A percentile compares a stretch with the other conserved stretches of the same genome.
phyloP scores from a whole-genome alignment of 2,888 invertebrate species.

The Seladonia tumulorum region DNA sequence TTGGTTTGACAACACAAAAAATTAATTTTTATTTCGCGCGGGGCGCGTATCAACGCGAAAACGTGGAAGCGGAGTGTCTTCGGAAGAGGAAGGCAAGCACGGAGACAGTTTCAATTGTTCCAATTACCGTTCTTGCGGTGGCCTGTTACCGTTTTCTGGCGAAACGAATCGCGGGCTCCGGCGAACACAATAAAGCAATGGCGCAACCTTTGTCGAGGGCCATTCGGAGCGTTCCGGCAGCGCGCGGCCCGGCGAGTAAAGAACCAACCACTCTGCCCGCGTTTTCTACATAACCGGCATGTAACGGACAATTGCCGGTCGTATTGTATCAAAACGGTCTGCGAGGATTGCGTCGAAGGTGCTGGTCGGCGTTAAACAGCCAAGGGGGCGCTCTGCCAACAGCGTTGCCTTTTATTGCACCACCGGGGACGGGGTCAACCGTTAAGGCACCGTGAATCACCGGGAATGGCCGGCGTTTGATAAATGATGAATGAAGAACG shows the following conservation, averaged over 20 bases:
- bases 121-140: constrained; percentile 2
- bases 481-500: constrained; percentile 19
- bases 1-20: background rate
- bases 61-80: background rate
- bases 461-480: constrained; percentile 21
- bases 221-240: constrained; percentile 15
- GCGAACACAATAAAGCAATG: constrained; percentile 33
- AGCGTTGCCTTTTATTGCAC: constrained; percentile 49
- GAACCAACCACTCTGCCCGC: constrained; percentile 26
- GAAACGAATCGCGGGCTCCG: constrained; percentile 2
- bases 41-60: background rate
- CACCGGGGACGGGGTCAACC: constrained; percentile 41
- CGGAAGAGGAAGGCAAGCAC: background rate
- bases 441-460: constrained; percentile 44
- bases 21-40: background rate
- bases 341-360: constrained; percentile 32
- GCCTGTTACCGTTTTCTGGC: constrained; percentile 10
- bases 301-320: constrained; percentile 46
- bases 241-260: background rate
- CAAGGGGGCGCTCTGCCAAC: constrained; percentile 44
- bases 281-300: constrained; percentile 33
- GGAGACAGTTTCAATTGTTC: constrained; percentile 8
- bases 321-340: constrained; percentile 41
- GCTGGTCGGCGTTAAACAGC: constrained; percentile 23
- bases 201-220: constrained; percentile 31